Percentiles rank a stretch among this genome's conserved stretches.
Conservation (phyloP, 2,888 invertebrate genomes). For the Trissolcus brochymenae region DNA sequence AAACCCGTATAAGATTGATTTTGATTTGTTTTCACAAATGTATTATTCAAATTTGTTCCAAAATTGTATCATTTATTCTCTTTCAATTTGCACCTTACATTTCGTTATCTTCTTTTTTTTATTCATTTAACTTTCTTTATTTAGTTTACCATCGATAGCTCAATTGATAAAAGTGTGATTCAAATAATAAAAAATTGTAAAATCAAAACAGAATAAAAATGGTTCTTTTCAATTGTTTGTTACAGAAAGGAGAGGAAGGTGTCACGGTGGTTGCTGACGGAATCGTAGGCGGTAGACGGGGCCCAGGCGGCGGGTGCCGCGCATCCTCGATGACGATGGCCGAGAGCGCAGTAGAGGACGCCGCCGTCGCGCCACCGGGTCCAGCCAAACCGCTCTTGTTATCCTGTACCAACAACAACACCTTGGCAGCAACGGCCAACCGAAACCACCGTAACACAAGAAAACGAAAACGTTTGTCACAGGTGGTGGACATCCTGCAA, state of each 20-base stretch:
- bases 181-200: background rate
- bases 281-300: slow-evolving; percentile 74
- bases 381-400: slow-evolving; percentile 76
- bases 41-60: too few species aligned
- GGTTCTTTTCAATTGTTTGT: slow-evolving; percentile 32
- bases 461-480: slow-evolving; percentile 87
- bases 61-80: too few species aligned
- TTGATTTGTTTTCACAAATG: too few species aligned
- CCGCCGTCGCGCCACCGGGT: slow-evolving; percentile 79
- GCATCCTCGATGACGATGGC: slow-evolving; percentile 84
- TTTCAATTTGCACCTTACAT: too few species aligned
- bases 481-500: slow-evolving; percentile 86
- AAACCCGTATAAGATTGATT: too few species aligned
- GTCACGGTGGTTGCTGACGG: slow-evolving; percentile 75
- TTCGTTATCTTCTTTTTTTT: background rate
- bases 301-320: slow-evolving; percentile 77
- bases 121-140: too few species aligned
- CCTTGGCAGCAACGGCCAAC: slow-evolving; percentile 80
- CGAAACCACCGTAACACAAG: slow-evolving; percentile 83
- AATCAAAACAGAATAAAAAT: background rate
- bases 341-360: slow-evolving; percentile 81
- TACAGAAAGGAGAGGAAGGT: slow-evolving; percentile 73
- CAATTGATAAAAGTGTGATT: background rate
- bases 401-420: slow-evolving; percentile 79
- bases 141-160: background rate